These are phyloP conservation scores for Shargacucullia verbasci DNA, from an alignment of 2,888 invertebrate species.

Conservation along the genomic window DNA sequence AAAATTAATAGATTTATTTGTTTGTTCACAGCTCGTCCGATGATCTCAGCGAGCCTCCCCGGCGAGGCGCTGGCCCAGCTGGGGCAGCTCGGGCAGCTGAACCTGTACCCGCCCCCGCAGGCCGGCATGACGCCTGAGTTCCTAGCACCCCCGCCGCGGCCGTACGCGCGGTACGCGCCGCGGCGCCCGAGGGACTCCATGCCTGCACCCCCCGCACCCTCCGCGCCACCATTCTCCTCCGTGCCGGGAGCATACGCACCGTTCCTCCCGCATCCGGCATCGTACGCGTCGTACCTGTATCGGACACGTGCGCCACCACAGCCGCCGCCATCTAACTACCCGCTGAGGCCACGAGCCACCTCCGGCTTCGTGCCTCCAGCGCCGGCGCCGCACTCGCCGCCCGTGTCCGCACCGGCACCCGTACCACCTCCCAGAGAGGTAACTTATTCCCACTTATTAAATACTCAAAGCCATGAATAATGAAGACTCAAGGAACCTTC, in stretches of 20 bases:
- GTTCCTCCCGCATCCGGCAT: slow-evolving; percentile 82
- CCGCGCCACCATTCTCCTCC: slow-evolving; percentile 71
- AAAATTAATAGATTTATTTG: too few relatives aligned
- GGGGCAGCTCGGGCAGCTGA: slow-evolving; percentile 88
- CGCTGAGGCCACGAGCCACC: slow-evolving; percentile 78
- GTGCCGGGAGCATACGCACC: slow-evolving; percentile 79
- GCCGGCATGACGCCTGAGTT: slow-evolving; percentile 89
- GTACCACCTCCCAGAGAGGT: slow-evolving; percentile 80
- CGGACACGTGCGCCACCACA: slow-evolving; percentile 79
- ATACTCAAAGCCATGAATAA: too few relatives aligned
- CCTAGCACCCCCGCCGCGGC: slow-evolving; percentile 91
- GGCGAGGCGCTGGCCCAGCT: slow-evolving; percentile 90
- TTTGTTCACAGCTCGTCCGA: slow-evolving; percentile 85
- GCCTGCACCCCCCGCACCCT: slow-evolving; percentile 75
- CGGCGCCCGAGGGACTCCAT: slow-evolving; percentile 77
- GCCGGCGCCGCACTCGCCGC: slow-evolving; percentile 81
- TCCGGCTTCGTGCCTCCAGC: slow-evolving; percentile 84
- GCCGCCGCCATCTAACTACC: slow-evolving; percentile 71
- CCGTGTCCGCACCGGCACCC: slow-evolving; percentile 76
- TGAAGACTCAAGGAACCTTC: too few relatives aligned
- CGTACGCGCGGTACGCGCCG: slow-evolving; percentile 87
- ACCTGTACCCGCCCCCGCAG: slow-evolving; percentile 88
- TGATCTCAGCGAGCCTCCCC: slow-evolving; percentile 91
- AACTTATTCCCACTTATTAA: not conserved
- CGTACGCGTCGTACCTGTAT: slow-evolving; percentile 82